Evolutionary conservation across 2,797 vertebrate species (phyloP).

Genomic region (Rhynchonycteris naso): DNA sequence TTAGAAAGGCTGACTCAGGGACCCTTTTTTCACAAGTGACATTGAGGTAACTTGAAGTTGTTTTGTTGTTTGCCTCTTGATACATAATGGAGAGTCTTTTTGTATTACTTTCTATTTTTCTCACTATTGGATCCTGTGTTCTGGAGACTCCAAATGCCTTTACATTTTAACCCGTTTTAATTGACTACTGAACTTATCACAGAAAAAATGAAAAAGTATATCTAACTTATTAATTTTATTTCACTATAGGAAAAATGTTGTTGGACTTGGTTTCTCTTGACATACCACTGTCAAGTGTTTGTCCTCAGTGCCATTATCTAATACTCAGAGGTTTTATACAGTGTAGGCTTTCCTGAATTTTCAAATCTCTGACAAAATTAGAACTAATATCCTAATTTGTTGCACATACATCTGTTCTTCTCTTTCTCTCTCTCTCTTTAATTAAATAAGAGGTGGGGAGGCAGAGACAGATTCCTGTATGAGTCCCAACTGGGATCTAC

Average conservation of each 20-base stretch:
- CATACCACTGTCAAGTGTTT: not conserved
- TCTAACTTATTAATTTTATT: not conserved
- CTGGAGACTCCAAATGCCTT: not conserved
- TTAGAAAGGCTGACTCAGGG: not conserved
- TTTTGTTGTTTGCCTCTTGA: slow-evolving; percentile 19
- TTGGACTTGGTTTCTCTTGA: slow-evolving; percentile 2
- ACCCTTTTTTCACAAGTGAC: not conserved
- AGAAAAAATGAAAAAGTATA: not conserved
- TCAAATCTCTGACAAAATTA: slow-evolving; percentile 31
- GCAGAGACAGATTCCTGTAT: too few species aligned
- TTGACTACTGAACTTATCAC: slow-evolving; percentile 23
- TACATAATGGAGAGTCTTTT: not conserved
- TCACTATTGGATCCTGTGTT: slow-evolving; percentile 20
- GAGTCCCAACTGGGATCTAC: too few species aligned
- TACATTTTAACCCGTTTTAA: slow-evolving; percentile 39
- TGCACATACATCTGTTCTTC: not conserved
- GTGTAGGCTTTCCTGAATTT: not conserved
- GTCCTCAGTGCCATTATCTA: not conserved
- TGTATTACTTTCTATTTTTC: not conserved
- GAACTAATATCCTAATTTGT: not conserved
- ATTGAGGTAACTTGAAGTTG: not conserved
- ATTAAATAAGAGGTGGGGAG: too few species aligned
- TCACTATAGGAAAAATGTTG: not conserved
- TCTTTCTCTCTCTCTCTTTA: too few species aligned
- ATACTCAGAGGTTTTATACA: not conserved